Base-by-base conservation (phyloP, 2,888 invertebrate genomes). In the Eudasyphora cyanicolor region DNA sequence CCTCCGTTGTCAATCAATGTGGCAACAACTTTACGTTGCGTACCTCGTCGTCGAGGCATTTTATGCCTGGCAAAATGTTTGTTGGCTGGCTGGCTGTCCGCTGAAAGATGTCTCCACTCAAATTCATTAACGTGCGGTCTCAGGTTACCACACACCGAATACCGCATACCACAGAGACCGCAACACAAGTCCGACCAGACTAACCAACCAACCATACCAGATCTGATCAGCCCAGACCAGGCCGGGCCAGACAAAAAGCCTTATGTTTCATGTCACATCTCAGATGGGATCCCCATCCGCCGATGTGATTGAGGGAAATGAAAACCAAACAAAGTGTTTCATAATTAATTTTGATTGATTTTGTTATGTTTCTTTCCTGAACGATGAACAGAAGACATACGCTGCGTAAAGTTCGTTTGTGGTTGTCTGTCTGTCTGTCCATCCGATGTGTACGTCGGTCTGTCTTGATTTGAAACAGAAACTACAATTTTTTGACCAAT, bases 341-440 rank as follows among this genome's bases (percentile, higher is more conserved):
- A 67, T 67, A 67, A 67, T 67, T 67, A 67, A 67, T 67, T 67
- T 67, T 67, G 67, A 67, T 67, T 67, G 67, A 67, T 67, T 67
- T 42, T 21, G 67, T 67, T 35, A 17, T 38, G 67, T 67, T 42
- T 67, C 27, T 67, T 14, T 24, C 7, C 21, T 24, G 10, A 19
- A 64, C 17, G 5, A 38, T 8, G 35, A 10, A 4, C 8, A 4
- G n/a, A 51, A 7, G 62, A 10, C 7, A 24, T 27, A 12, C 27
- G 57, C 27, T 27, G 27, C 29, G n/a, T 1, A 24, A 57, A 12
- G 27, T 54, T 54, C 54, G 21, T 54, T 21, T 54, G 27, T 57
- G 29, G 60, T 29, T 29, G n/a, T n/a, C n/a, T n/a, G n/a, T n/a
- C n/a, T n/a, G n/a, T n/a, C n/a, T n/a, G n/a, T n/a, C n/a, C n/a